Evolutionary conservation across 2,113 vertebrate genomes (phyloP), one percentile per base, ranked within the genome.

Genomic region (Mus musculus): DNA sequence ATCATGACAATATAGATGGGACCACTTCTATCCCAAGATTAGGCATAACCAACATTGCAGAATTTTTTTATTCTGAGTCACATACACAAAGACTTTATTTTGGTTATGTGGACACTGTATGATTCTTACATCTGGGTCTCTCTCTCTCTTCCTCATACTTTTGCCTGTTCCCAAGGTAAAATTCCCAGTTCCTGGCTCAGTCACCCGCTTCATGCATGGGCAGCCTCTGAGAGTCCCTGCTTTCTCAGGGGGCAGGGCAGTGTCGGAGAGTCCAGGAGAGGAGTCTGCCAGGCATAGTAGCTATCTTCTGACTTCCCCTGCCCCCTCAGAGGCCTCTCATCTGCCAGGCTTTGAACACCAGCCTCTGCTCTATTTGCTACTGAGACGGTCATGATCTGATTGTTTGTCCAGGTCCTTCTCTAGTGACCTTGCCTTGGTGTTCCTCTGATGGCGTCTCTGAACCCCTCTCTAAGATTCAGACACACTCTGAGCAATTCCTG

Each of bases 1-100:
- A 39, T 12, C 80, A 87, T 61, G 24, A 11, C 82, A 42, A 30
- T 8, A 91, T 72, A 90, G 26, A 67, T 87, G 36, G 28, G 28
- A 4, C 4, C n/a, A 39, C 11, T 42, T 76, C 88, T 96, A 71
- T 72, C 46, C 59, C 49, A 56, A 67, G 33, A 61, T 85, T 81
- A 11, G 69, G 30, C 39, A 59, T 33, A 22, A 46, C 88, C 52
- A 54, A 3, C 59, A 20, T 3, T 67, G 36, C 14, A 75, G 20
- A 19, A 33, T 65, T 78, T 97, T 96, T 81, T 49, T 49, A 88
- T 63, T 33, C 54, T 36, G 56, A 71, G 28, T 92, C 17, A 61
- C 0, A 26, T 77, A 59, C 28, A 7, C 28, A 10, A 6, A 80
- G 39, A 52, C 63, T 81, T 78, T 56, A 63, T 54, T 96, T 88